Base-by-base conservation (phyloP, 2,797 vertebrate species). In the Thripadectes ignobilis region DNA sequence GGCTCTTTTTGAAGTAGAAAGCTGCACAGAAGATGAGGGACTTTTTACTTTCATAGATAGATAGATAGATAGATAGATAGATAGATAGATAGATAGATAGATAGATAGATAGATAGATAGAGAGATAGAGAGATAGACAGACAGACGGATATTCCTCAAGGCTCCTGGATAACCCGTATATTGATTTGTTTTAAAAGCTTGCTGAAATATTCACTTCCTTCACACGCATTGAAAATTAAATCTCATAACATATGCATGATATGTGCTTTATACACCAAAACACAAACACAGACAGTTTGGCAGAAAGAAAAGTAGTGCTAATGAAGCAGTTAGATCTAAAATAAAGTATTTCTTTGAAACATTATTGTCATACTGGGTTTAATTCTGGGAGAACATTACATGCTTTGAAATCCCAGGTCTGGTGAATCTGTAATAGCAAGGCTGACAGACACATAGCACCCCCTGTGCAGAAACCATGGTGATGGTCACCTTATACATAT, bases 401-500 rank as follows among this genome's bases (percentile, higher is more conserved):
- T 17, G 39, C 32, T 87, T 80, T 87, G 71, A 78, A 96, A 94
- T 87, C 65, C 69, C 61, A 82, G 59, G 57, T 75, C 78, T 92
- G 48, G 48, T 65, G 86, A 92, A 86, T 91, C 46, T 85, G 55
- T 77, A 67, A 81, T 63, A 79, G 45, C 63, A 61, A 71, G 18
- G 74, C 79, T 94, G 79, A 93, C 88, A 95, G 59, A 59, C 55
- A 83, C 48, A 27, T 24, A 66, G 38, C 8, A 7, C 39, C 81
- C 57, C 41, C 57, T 73, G 12, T 14, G 45, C 63, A 94, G 94
- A 95, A 95, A 96, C 57, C 76, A 69, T 65, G 38, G 57, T 71
- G 71, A 95, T 95, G 94, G 93, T 88, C 85, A 93, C 51, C n/a
- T 94, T 67, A 76, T 59, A 67, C 46, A 27, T 84, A 83, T 49